Conservation (phyloP, 2,797 vertebrate species). For the Muscicapa striata region DNA sequence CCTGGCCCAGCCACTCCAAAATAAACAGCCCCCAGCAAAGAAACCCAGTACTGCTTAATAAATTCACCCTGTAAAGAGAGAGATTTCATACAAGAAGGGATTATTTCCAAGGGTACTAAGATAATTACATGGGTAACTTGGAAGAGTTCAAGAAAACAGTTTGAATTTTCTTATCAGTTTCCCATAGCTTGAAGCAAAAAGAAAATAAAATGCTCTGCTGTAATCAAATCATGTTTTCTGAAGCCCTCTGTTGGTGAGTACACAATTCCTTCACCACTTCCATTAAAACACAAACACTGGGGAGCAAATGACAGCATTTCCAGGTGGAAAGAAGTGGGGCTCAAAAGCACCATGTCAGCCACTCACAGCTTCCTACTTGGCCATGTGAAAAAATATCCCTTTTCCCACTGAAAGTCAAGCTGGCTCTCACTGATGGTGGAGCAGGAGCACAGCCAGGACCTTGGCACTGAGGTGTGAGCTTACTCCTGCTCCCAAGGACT, state of each 20-base stretch:
- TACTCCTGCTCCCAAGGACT: neutral
- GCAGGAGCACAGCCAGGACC: neutral
- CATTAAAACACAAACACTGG: neutral
- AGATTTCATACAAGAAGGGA: constrained; percentile 18
- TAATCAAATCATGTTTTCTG: constrained; percentile 54
- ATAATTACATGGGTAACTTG: constrained; percentile 64
- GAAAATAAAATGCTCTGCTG: constrained; percentile 54
- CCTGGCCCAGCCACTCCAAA: constrained; percentile 41
- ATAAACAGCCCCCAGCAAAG: constrained; percentile 50
- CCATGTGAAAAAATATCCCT: neutral
- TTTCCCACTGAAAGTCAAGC: neutral
- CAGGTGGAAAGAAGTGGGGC: neutral
- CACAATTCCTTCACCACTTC: neutral
- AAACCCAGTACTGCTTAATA: neutral
- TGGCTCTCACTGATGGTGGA: accelerated
- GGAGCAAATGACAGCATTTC: neutral
- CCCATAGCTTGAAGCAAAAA: constrained; percentile 58
- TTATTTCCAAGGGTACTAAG: constrained; percentile 61
- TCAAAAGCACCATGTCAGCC: neutral
- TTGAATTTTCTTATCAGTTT: constrained; percentile 65
- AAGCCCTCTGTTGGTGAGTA: constrained; percentile 39
- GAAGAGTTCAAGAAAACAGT: constrained; percentile 62
- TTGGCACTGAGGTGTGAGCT: neutral
- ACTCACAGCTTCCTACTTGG: neutral
- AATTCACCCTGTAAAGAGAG: neutral